These are phyloP conservation scores for Nilaparvata lugens DNA, from an alignment of 1,140 invertebrate species.

Conservation along the genomic window DNA sequence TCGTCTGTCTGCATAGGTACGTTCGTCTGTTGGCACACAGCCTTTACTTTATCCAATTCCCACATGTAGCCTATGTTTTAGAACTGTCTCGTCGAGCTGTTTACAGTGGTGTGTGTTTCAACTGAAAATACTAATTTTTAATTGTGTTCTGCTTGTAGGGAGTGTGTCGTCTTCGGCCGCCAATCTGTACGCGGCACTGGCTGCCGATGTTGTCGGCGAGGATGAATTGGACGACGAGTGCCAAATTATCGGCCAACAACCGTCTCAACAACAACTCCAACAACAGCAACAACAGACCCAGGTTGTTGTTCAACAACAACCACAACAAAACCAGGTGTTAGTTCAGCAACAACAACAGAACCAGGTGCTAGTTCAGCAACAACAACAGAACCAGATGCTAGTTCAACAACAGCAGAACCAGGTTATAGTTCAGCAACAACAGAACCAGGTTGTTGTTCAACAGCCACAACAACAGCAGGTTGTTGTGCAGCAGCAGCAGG, in stretches of 20 bases:
- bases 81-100: too few relatives aligned
- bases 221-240: slow-evolving; percentile 39
- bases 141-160: slow-evolving; percentile 11
- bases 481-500: neutral
- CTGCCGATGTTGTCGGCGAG: slow-evolving; percentile 58
- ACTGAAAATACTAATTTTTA: slow-evolving; percentile 22
- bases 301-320: neutral
- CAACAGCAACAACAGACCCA: neutral
- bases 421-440: slow-evolving; percentile 20
- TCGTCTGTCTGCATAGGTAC: too few relatives aligned
- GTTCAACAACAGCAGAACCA: slow-evolving; percentile 21
- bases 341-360: neutral
- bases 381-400: neutral
- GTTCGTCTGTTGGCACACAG: too few relatives aligned
- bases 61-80: too few relatives aligned
- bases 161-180: slow-evolving; percentile 58
- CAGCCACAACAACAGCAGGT: neutral
- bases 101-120: too few relatives aligned
- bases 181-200: slow-evolving; percentile 57
- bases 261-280: slow-evolving; percentile 16
- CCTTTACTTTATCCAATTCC: too few relatives aligned
- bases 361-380: neutral
- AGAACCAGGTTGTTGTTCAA: neutral
- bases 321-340: too few relatives aligned
- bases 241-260: neutral